phyloP scores from a whole-genome alignment of 1,140 invertebrate genomes.

The Cryptotermes secundus region DNA sequence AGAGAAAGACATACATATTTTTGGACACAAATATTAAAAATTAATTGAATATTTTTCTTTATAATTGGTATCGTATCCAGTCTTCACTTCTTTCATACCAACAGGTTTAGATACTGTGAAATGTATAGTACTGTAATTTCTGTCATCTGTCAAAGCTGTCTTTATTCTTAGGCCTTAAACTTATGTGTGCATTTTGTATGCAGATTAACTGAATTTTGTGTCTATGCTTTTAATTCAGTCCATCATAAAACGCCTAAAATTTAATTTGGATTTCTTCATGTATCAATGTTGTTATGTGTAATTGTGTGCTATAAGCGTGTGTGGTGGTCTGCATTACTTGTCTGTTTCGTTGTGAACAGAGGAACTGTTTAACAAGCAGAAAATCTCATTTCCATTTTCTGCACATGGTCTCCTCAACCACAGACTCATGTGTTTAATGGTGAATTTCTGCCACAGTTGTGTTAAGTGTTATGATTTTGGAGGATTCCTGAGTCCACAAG shows the following conservation, averaged over 20 bases:
- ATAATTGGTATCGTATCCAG: not conserved
- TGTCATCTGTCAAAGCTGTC: not conserved
- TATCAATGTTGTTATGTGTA: not conserved
- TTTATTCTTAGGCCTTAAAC: not conserved
- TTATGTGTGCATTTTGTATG: not conserved
- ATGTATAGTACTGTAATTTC: not conserved
- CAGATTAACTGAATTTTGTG: not conserved
- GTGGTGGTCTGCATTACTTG: not conserved
- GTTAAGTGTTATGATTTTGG: not conserved
- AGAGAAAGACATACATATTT: too few relatives aligned
- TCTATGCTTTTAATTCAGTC: not conserved
- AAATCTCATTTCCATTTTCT: not conserved
- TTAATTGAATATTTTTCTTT: not conserved
- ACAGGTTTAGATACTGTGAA: not conserved
- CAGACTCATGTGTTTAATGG: not conserved
- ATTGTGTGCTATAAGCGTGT: not conserved
- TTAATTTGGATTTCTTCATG: not conserved
- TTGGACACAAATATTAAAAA: not conserved
- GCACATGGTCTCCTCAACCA: not conserved
- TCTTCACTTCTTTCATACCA: not conserved
- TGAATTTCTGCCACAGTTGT: not conserved
- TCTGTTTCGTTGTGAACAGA: not conserved
- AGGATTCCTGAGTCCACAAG: not conserved
- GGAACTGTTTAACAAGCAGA: not conserved
- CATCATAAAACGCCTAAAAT: not conserved